Percentiles rank a stretch among this genome's conserved stretches.
phyloP scores from a whole-genome alignment of 2,888 invertebrate genomes.

The Tetranychus piercei region DNA sequence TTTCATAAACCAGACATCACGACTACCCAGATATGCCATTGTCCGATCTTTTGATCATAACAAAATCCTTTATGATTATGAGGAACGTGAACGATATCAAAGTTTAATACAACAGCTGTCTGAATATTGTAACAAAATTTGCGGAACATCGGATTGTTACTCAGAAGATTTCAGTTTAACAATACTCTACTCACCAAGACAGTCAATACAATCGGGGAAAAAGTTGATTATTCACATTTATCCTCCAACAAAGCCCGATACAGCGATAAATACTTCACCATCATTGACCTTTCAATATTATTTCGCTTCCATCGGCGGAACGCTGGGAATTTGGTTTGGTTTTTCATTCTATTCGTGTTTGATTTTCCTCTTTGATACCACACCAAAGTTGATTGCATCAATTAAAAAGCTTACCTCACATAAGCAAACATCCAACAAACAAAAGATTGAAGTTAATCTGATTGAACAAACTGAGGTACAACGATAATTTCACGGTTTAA shows the following conservation, averaged over 20 bases:
- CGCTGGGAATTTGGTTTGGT: neutral
- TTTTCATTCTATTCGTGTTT: slow-evolving; percentile 7
- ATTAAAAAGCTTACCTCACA: neutral
- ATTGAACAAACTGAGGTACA: too few relatives aligned
- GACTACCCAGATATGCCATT: neutral
- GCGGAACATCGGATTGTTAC: neutral
- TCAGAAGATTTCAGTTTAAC: neutral
- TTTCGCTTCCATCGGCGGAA: slow-evolving; percentile 2
- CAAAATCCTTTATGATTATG: neutral
- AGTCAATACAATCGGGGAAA: neutral
- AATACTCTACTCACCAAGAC: neutral
- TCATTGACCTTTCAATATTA: slow-evolving; percentile 5
- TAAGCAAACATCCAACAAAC: neutral
- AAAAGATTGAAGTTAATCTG: too few relatives aligned
- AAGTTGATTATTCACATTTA: slow-evolving; percentile 2
- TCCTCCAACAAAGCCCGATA: slow-evolving; percentile 7
- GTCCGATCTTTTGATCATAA: neutral
- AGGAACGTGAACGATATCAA: neutral
- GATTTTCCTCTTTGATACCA: neutral
- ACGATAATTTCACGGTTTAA: too few relatives aligned
- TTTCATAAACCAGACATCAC: neutral
- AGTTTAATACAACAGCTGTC: neutral
- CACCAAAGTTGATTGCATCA: neutral
- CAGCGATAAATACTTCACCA: neutral
- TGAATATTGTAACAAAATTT: neutral